A percentile compares a stretch with the other conserved stretches of the same genome.
Conservation (phyloP, 1,140 invertebrate species). For the Drosophila athabasca region DNA sequence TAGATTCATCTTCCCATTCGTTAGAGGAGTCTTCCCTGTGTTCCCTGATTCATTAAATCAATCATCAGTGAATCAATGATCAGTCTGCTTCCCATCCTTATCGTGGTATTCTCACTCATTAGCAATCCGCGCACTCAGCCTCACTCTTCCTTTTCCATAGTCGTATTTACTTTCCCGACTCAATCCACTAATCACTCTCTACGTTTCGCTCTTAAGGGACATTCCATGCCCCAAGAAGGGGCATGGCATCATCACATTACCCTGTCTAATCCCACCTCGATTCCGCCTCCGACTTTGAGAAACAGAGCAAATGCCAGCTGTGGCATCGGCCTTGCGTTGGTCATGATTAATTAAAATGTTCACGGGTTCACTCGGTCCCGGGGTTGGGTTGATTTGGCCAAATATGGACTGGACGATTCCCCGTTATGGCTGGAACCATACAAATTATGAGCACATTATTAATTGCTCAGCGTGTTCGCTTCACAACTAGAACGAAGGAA, state of each 20-base stretch:
- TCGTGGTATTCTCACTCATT: neutral
- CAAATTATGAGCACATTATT: conserved; percentile 82
- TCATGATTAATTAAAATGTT: conserved; percentile 79
- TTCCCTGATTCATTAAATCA: no score
- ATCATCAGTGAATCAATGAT: no score
- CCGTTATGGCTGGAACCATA: conserved; percentile 65
- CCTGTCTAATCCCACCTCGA: conserved; percentile 46
- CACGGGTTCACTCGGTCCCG: conserved; percentile 32
- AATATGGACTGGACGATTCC: conserved; percentile 50
- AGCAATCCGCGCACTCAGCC: no score
- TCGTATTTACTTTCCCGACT: conserved; percentile 2
- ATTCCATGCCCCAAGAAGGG: conserved; percentile 32
- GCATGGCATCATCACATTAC: conserved; percentile 17
- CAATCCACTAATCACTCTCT: conserved; percentile 27
- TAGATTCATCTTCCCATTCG: no score
- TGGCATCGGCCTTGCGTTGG: conserved; percentile 24
- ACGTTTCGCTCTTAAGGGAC: neutral
- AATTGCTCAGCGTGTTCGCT: conserved; percentile 58
- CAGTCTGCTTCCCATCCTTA: no score
- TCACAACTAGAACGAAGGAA: conserved; percentile 5
- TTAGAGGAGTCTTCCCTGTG: no score
- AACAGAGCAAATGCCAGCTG: conserved; percentile 44
- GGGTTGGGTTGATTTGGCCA: conserved; percentile 30
- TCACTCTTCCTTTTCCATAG: no score
- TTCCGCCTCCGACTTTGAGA: conserved; percentile 14